Percentiles rank a stretch among this genome's conserved stretches.
phyloP scores from a whole-genome alignment of 2,797 vertebrate species.

The Eremophila alpestris region DNA sequence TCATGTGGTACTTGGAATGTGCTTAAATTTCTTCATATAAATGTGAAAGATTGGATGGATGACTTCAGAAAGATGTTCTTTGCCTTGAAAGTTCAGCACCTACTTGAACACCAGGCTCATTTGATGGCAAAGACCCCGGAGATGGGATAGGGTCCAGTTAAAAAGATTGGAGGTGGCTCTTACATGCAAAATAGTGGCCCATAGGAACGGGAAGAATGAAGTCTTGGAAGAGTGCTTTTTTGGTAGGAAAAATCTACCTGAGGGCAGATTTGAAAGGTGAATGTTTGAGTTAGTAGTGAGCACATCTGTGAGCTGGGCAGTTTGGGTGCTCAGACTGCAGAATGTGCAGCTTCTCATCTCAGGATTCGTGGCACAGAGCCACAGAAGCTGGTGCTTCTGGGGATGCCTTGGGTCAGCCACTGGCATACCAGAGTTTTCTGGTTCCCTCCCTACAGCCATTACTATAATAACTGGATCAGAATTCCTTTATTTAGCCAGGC shows the following conservation, averaged over 20 bases:
- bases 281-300: background rate
- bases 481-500: background rate
- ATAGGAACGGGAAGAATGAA: background rate
- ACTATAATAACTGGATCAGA: background rate
- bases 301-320: background rate
- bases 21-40: background rate
- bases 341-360: background rate
- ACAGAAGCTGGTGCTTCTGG: background rate
- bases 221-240: background rate
- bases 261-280: background rate
- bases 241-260: background rate
- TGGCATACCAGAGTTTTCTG: background rate
- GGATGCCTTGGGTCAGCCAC: background rate
- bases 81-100: background rate
- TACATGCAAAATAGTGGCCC: background rate
- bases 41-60: background rate
- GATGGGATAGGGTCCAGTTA: background rate
- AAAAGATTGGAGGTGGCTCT: background rate
- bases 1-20: fast-evolving
- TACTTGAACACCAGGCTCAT: background rate
- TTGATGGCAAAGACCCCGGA: fast-evolving
- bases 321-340: background rate
- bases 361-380: background rate
- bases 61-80: background rate
- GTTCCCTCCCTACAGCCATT: background rate